phyloP scores from a whole-genome alignment of 2,113 vertebrate species.

The Ceyx cyanopectus region DNA sequence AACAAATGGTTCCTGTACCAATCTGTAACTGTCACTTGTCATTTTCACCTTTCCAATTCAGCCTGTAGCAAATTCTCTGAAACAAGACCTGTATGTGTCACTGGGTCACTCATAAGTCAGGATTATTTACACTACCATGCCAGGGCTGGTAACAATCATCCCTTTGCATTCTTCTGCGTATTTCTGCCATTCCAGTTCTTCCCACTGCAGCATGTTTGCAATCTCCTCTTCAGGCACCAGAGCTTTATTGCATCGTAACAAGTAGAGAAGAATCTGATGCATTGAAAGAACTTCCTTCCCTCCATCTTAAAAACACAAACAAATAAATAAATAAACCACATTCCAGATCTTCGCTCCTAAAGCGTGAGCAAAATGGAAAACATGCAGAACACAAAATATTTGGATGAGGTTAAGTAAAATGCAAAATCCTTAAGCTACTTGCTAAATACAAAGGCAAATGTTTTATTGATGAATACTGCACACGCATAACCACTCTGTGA shows the following conservation, averaged over 20 bases:
- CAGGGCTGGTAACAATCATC: slow-evolving; percentile 98
- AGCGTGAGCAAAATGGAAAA: not conserved
- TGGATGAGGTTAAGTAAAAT: slow-evolving; percentile 23
- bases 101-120: not conserved
- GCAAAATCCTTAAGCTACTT: not conserved
- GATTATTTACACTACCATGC: slow-evolving; percentile 84
- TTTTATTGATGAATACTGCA: slow-evolving; percentile 51
- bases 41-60: not conserved
- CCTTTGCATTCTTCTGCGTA: slow-evolving; percentile 99
- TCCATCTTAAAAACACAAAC: slow-evolving; percentile 82
- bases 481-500: slow-evolving; percentile 7
- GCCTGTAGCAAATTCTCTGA: not conserved
- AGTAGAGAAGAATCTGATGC: slow-evolving; percentile 97
- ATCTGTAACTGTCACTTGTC: not conserved
- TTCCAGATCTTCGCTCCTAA: not conserved
- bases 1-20: not conserved
- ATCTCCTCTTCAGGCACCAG: slow-evolving; percentile 97
- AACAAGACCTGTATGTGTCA: not conserved
- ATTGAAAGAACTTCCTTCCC: slow-evolving; percentile 98
- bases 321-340: not conserved
- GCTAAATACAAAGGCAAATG: slow-evolving; percentile 20
- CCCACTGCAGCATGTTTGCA: slow-evolving; percentile 98
- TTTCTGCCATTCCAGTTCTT: slow-evolving; percentile 98
- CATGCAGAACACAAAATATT: not conserved
- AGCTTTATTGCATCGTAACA: slow-evolving; percentile 90